Evolutionary conservation across 2,888 invertebrate species (phyloP).

Genomic region (Luperina nickerlii): DNA sequence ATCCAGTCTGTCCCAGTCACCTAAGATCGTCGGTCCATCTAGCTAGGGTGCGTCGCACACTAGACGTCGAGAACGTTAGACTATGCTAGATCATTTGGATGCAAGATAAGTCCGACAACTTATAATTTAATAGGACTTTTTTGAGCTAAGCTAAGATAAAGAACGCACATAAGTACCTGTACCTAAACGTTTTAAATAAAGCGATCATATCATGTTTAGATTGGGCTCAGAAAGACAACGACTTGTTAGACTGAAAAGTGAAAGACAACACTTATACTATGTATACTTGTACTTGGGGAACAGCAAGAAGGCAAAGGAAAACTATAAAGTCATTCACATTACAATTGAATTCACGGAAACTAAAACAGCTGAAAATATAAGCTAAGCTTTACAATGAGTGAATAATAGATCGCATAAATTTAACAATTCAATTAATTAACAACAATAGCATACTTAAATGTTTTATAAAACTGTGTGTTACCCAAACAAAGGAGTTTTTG

Average conservation of each 20-base stretch:
- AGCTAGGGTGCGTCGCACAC: background rate
- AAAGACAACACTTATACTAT: background rate
- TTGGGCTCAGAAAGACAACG: background rate
- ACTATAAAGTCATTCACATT: background rate
- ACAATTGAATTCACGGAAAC: slow-evolving; percentile 6
- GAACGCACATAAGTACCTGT: background rate
- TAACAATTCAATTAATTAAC: slow-evolving; percentile 27
- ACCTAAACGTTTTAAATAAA: background rate
- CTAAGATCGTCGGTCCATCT: background rate
- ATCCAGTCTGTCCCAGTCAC: background rate
- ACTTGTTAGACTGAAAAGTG: background rate
- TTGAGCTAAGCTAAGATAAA: background rate
- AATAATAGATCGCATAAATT: slow-evolving; percentile 14
- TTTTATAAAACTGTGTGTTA: slow-evolving; percentile 18
- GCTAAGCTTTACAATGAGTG: slow-evolving; percentile 3
- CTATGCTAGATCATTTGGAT: background rate
- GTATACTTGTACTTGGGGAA: background rate
- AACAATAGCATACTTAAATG: slow-evolving; percentile 40
- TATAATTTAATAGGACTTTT: background rate
- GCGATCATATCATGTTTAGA: background rate
- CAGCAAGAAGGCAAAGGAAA: background rate
- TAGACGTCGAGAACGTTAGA: background rate
- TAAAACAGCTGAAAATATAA: slow-evolving; percentile 8
- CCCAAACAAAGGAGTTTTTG: slow-evolving; percentile 41
- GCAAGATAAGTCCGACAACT: background rate